phyloP scores from a whole-genome alignment of 1,140 invertebrate genomes.

The Anastatus disparis region DNA sequence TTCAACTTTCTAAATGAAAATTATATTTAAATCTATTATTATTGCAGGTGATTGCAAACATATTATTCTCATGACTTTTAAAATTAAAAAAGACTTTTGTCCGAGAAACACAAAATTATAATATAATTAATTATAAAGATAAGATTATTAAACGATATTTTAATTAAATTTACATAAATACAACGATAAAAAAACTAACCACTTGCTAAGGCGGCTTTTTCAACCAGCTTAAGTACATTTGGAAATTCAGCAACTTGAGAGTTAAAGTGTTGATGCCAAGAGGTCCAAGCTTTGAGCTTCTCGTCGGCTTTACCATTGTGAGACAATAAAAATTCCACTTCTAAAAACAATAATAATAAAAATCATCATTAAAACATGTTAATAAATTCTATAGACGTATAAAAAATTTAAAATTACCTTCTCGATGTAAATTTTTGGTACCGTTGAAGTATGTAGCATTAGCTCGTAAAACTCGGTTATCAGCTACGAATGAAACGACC shows the following conservation, averaged over 20 bases:
- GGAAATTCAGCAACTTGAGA: constrained; percentile 60
- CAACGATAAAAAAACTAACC: constrained; percentile 58
- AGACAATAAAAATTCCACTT: constrained; percentile 48
- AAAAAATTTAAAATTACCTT: constrained; percentile 44
- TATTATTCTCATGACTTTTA: too few relatives aligned
- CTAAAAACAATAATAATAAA: constrained; percentile 34
- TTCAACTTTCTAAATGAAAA: too few relatives aligned
- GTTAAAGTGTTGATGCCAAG: constrained; percentile 52
- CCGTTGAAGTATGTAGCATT: constrained; percentile 22
- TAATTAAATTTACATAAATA: too few relatives aligned
- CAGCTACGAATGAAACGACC: constrained; percentile 77
- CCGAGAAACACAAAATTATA: too few relatives aligned
- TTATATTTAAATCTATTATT: too few relatives aligned
- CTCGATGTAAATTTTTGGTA: constrained; percentile 39
- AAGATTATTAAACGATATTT: too few relatives aligned
- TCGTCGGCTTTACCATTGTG: constrained; percentile 40
- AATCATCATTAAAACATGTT: neutral
- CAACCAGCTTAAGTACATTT: constrained; percentile 66
- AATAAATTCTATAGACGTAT: too few relatives aligned
- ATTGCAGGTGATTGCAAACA: too few relatives aligned
- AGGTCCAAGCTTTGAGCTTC: constrained; percentile 50
- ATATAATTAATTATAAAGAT: too few relatives aligned
- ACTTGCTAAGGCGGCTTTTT: constrained; percentile 69
- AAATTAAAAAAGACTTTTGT: too few relatives aligned
- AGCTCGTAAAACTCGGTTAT: constrained; percentile 66